Evolutionary conservation across 2,888 invertebrate genomes (phyloP), one percentile per base, ranked within the genome.

Genomic region (Pollenia labialis): DNA sequence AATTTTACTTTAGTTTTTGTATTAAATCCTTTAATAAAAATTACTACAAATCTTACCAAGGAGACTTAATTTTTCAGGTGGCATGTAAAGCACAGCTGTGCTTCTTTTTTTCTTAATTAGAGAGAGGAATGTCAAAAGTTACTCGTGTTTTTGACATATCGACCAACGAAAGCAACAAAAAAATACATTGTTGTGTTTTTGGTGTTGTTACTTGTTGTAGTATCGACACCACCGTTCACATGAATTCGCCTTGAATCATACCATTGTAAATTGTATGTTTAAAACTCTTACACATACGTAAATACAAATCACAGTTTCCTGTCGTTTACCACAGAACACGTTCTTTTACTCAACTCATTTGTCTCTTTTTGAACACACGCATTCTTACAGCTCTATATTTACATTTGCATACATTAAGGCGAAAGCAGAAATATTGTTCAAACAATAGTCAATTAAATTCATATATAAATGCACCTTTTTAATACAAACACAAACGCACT

Each of bases 371-470:
- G 16, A 0, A 56, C 48, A 14, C 10, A 11, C 23, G 6, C 46
- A 44, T 50, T 9, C 4, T 9, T 68, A n/a, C 50, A 40, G 50
- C 50, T 71, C 44, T 46, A 68, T n/a, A 42, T 68, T 50, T 40
- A 23, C n/a, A 14, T 40, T 40, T 46, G 16, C 68, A 62, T 64
- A 71, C 50, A 52, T 80, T 81, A 74, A 62, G 40, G 62, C 48
- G 42, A 18, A 16, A 75, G 58, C 68, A 82, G 50, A 74, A 40
- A 62, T 50, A 14, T 71, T 75, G 46, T 81, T 72, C 64, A 69
- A 83, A 86, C 80, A 85, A 74, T 69, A 84, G 80, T 84, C 84
- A 81, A 87, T 87, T 87, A 87, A 87, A 87, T 84, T 64, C 44
- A 60, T 81, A 40, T 32, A 32, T 76, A 76, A 76, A 72, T 84